phyloP scores from a whole-genome alignment of 2,113 vertebrate species.

The Zosterops lateralis region DNA sequence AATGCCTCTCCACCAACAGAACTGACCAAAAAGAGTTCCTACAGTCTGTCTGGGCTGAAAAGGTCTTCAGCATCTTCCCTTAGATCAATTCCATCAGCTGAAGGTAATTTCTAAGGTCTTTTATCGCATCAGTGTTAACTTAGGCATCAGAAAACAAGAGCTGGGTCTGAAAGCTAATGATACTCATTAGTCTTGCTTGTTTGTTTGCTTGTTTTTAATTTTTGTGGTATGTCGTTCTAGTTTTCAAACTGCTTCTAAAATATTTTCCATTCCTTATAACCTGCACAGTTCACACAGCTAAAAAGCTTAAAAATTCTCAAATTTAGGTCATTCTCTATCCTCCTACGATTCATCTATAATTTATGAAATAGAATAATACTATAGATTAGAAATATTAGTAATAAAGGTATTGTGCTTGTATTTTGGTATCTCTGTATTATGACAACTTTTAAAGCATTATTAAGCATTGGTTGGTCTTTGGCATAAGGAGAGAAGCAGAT shows the following conservation, averaged over 20 bases:
- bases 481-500: not conserved
- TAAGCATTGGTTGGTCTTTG: not conserved
- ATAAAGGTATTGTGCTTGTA: not conserved
- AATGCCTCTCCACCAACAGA: constrained; percentile 72
- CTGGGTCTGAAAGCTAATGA: not conserved
- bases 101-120: constrained; percentile 74
- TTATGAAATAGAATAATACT: not conserved
- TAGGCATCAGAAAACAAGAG: not conserved
- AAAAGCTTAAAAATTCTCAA: not conserved
- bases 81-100: constrained; percentile 87
- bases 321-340: not conserved
- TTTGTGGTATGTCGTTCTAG: not conserved
- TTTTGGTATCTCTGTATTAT: not conserved
- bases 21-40: constrained; percentile 79
- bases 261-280: not conserved
- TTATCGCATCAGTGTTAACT: not conserved
- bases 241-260: not conserved
- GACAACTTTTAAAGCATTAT: not conserved
- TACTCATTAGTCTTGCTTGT: not conserved
- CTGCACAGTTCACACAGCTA: not conserved
- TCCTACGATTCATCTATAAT: not conserved
- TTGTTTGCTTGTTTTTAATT: not conserved
- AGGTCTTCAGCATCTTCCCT: constrained; percentile 86
- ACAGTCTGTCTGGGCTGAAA: constrained; percentile 71
- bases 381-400: not conserved